phyloP scores from a whole-genome alignment of 2,113 vertebrate species.

The Urocolius indicus region DNA sequence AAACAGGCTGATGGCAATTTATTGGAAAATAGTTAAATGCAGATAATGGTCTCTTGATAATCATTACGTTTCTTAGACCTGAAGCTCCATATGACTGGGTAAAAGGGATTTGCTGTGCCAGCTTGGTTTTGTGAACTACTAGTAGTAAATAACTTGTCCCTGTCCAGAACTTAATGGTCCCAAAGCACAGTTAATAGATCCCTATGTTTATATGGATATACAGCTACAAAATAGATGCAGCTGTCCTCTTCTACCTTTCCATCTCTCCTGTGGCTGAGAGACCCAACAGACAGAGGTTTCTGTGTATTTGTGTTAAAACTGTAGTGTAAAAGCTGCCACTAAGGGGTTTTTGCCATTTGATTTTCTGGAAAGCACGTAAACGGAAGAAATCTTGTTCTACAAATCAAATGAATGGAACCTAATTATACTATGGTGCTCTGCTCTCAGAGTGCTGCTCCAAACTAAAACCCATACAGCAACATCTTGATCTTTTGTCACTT shows the following conservation, averaged over 20 bases:
- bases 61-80: conserved; percentile 13
- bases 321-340: background rate
- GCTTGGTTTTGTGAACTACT: conserved; percentile 12
- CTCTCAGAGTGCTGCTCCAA: background rate
- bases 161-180: background rate
- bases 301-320: background rate
- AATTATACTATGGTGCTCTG: background rate
- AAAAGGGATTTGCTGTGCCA: conserved; percentile 9
- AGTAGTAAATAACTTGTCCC: conserved; percentile 32
- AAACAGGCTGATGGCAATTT: background rate
- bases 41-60: background rate
- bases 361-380: background rate
- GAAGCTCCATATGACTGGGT: background rate
- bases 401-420: background rate
- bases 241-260: background rate
- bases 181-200: background rate
- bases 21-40: background rate
- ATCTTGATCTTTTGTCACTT: background rate
- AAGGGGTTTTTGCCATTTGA: background rate
- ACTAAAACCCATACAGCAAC: background rate
- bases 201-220: background rate
- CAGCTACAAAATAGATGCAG: background rate
- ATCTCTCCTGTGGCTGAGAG: background rate
- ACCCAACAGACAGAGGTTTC: conserved; percentile 15
- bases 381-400: background rate